Evolutionary conservation across 1,140 invertebrate species (phyloP).

Genomic region (Arctopsyche grandis): DNA sequence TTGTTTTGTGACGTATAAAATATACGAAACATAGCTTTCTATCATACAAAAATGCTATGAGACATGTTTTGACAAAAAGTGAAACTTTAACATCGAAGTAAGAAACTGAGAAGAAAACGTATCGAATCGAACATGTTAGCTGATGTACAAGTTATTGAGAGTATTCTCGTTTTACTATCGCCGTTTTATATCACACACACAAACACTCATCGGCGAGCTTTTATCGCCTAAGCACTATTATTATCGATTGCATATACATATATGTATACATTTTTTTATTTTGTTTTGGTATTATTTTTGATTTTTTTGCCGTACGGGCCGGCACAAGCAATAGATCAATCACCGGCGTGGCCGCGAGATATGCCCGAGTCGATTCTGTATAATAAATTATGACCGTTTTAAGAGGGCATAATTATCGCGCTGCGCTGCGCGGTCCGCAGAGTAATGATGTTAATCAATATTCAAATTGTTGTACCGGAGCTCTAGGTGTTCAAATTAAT

Average conservation of each 20-base stretch:
- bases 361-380: slow-evolving; percentile 22
- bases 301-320: background rate
- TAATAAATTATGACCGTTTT: slow-evolving; percentile 45
- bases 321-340: slow-evolving; percentile 31
- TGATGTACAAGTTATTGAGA: no score
- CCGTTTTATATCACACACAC: no score
- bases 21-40: no score
- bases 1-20: no score
- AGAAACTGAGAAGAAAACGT: no score
- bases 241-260: background rate
- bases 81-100: no score
- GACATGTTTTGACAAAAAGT: no score
- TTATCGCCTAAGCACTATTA: background rate
- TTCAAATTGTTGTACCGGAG: slow-evolving; percentile 38
- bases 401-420: slow-evolving; percentile 43
- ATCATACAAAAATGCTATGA: no score
- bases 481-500: slow-evolving; percentile 47
- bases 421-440: slow-evolving; percentile 18
- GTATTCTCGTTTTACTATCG: no score
- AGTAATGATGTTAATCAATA: slow-evolving; percentile 49
- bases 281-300: background rate
- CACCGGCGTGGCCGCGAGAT: slow-evolving; percentile 21
- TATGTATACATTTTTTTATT: background rate
- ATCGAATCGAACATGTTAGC: no score
- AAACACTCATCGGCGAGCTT: slow-evolving; percentile 4